Conservation (phyloP, 2,113 vertebrate species). For the Emydocephalus ijimae region DNA sequence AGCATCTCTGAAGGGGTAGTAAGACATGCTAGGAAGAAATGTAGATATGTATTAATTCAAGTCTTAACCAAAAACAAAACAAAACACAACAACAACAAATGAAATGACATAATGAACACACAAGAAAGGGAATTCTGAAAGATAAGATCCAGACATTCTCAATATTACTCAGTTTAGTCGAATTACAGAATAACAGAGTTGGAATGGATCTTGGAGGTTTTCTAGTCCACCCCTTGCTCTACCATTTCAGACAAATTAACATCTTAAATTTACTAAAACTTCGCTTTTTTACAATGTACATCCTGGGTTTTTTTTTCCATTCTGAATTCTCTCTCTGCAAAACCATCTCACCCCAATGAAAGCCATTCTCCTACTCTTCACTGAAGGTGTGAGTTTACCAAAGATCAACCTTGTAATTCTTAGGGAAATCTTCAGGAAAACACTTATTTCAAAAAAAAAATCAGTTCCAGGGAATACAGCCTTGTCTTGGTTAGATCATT, state of each 20-base stretch:
- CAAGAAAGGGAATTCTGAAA: background rate
- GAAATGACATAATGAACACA: background rate
- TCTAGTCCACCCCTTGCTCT: background rate
- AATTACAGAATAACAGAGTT: background rate
- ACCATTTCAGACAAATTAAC: background rate
- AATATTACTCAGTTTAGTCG: background rate
- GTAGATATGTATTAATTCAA: background rate
- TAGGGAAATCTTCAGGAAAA: background rate
- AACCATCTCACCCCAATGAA: background rate
- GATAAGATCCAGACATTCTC: background rate
- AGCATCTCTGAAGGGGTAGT: slow-evolving; percentile 48
- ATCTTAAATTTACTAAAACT: background rate
- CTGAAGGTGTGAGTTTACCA: background rate
- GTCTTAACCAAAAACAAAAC: background rate
- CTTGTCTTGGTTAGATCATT: background rate
- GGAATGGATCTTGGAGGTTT: background rate
- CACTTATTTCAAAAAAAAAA: background rate
- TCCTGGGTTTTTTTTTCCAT: too few species aligned
- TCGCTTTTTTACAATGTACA: background rate
- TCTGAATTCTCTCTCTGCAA: background rate
- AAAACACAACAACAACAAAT: background rate
- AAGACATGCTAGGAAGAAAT: slow-evolving; percentile 37
- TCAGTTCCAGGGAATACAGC: background rate
- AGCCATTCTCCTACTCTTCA: background rate
- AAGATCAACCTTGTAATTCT: background rate